Evolutionary conservation across 2,888 invertebrate species (phyloP).

Genomic region (Pseudococcus longispinus): DNA sequence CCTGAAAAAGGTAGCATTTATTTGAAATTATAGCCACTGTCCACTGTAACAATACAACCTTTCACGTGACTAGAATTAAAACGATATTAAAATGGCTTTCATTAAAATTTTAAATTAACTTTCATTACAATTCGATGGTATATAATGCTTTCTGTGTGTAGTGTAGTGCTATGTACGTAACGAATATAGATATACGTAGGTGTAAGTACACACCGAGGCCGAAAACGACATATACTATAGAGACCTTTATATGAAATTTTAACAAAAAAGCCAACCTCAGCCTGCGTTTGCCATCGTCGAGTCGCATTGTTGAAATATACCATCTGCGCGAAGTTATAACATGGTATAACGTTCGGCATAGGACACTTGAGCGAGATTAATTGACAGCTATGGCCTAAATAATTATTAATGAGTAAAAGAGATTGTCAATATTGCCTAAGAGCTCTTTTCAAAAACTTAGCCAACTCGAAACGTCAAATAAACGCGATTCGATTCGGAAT

Average conservation of each 20-base stretch:
- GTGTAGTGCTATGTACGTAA: background rate
- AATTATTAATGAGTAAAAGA: constrained; percentile 29
- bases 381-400: constrained; percentile 42
- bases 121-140: constrained; percentile 10
- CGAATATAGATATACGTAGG: background rate
- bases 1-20: constrained; percentile 4
- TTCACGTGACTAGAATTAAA: constrained; percentile 41
- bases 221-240: background rate
- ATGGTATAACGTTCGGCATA: background rate
- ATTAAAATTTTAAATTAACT: constrained; percentile 42
- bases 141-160: background rate
- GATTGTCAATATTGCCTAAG: constrained; percentile 24
- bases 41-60: constrained; percentile 42
- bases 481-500: background rate
- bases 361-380: constrained; percentile 18
- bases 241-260: background rate
- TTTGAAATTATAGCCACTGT: constrained; percentile 23
- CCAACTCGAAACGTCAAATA: constrained; percentile 3
- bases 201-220: background rate
- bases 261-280: background rate
- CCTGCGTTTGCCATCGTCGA: background rate
- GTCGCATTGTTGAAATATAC: background rate
- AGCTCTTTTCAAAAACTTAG: background rate
- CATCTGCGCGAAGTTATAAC: background rate
- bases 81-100: constrained; percentile 38